Base-by-base conservation (phyloP, 1,140 invertebrate species). In the Dendroctonus valens region DNA sequence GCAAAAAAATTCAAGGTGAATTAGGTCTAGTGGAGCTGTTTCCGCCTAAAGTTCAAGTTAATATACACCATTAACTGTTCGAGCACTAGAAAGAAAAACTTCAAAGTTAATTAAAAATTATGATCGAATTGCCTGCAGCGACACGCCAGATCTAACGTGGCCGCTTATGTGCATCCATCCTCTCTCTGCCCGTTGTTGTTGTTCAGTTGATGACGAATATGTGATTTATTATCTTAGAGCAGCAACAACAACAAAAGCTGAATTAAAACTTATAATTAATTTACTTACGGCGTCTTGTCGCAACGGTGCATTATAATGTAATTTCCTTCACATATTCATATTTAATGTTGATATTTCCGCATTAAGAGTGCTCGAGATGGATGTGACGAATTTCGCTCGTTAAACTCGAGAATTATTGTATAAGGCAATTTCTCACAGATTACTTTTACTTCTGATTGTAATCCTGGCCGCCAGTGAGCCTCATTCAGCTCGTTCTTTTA, bases 41-140 rank as follows among this genome's bases (percentile, higher is more conserved):
- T 26, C 26, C 26, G 26, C 1, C 26, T 26, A 26, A 26, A 26
- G 26, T 26, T 26, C 26, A 26, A 26, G 26, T 26, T 26, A 26
- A 26, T 2, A 26, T 26, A 26, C 26, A 26, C 1, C 26, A 26
- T 26, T 26, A 26, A 26, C 26, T 26, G 26, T 26, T 26, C 1
- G 26, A 26, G 26, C 26, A 26, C 26, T 26, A 26, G 26, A 26
- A 51, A 51, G 14, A 51, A 58, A 65, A 63, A 67, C 51, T 41
- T 39, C 11, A 54, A 61, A 59, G 64, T 69, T 69, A 69, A 69
- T 69, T 69, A 69, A 69, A 69, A 69, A 69, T 60, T 69, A 69
- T 69, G 68, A 69, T 69, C 68, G 53, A 67, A 65, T 38, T 59
- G 68, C 68, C 59, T 15, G 12, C 52, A 58, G 68, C 64, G 64